Percentiles rank a stretch among this genome's conserved stretches.
These are phyloP conservation scores for Drosophila maculinotata DNA, from an alignment of 2,888 invertebrate species.

Conservation along the genomic window DNA sequence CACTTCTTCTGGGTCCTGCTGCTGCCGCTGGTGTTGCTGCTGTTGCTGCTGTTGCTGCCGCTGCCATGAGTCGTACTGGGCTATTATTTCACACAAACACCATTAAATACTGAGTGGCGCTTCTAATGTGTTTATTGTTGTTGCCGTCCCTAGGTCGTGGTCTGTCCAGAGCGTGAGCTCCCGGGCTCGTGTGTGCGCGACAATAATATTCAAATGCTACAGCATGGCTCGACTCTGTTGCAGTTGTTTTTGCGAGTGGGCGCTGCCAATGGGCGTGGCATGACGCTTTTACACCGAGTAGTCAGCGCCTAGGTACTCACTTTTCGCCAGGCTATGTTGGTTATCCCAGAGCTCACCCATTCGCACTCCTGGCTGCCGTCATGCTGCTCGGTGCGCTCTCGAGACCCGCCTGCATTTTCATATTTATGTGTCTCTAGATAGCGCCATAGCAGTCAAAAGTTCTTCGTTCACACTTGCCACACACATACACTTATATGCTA, in stretches of 20 bases:
- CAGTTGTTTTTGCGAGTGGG: conserved; percentile 28
- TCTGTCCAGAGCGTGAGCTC: conserved; percentile 45
- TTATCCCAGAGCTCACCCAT: conserved; percentile 11
- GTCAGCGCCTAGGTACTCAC: conserved; percentile 61
- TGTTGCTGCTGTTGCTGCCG: background rate
- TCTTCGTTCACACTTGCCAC: conserved; percentile 64
- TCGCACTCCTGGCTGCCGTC: conserved; percentile 24
- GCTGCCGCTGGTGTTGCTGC: too few species aligned
- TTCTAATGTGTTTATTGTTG: conserved; percentile 61
- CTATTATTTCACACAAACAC: conserved; percentile 78
- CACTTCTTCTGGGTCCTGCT: conserved; percentile 21
- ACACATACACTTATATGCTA: conserved; percentile 64
- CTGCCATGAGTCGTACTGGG: conserved; percentile 39
- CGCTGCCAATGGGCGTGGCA: conserved; percentile 53
- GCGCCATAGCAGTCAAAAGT: conserved; percentile 72
- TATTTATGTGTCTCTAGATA: conserved; percentile 80
- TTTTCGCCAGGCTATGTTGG: conserved; percentile 23
- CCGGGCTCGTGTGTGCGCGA: conserved; percentile 51
- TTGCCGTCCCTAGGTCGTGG: conserved; percentile 47
- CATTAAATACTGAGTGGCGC: conserved; percentile 70
- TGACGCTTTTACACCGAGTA: conserved; percentile 60
- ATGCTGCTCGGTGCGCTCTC: conserved; percentile 47
- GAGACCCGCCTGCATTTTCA: conserved; percentile 75
- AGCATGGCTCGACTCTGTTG: conserved; percentile 47
- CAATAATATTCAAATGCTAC: conserved; percentile 78